Conservation (phyloP, 2,888 invertebrate species). For the Monopis laevigella region DNA sequence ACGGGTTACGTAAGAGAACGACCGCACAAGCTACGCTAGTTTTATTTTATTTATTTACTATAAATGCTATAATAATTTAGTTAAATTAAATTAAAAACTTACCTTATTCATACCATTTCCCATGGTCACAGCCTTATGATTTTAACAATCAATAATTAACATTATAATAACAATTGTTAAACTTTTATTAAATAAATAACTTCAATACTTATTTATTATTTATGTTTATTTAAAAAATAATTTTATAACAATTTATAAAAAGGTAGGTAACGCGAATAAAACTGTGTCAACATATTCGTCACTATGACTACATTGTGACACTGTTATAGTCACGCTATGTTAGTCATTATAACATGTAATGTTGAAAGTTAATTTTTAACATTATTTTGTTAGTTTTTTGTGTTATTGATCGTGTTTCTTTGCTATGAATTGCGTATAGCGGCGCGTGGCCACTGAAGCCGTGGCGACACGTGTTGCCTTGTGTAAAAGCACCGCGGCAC, state of each 20-base stretch:
- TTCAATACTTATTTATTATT: too few relatives aligned
- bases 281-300: constrained; percentile 50
- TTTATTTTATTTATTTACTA: neutral
- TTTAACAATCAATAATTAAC: too few relatives aligned
- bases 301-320: constrained; percentile 65
- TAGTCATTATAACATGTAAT: too few relatives aligned
- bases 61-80: neutral
- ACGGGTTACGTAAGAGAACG: constrained; percentile 29
- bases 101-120: constrained; percentile 95
- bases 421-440: too few relatives aligned
- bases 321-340: constrained; percentile 25
- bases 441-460: constrained; percentile 37
- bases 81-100: constrained; percentile 28
- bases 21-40: neutral
- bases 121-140: constrained; percentile 51
- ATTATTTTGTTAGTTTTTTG: too few relatives aligned
- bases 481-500: constrained; percentile 45
- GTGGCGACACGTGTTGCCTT: constrained; percentile 37
- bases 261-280: neutral
- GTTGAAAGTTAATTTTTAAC: too few relatives aligned
- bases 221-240: too few relatives aligned
- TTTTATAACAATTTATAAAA: neutral
- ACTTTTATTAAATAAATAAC: constrained; percentile 26
- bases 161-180: too few relatives aligned
- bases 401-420: too few relatives aligned